Evolutionary conservation across 2,797 vertebrate species (phyloP), one percentile per base, ranked within the genome.

Genomic region (Salmo trutta): DNA sequence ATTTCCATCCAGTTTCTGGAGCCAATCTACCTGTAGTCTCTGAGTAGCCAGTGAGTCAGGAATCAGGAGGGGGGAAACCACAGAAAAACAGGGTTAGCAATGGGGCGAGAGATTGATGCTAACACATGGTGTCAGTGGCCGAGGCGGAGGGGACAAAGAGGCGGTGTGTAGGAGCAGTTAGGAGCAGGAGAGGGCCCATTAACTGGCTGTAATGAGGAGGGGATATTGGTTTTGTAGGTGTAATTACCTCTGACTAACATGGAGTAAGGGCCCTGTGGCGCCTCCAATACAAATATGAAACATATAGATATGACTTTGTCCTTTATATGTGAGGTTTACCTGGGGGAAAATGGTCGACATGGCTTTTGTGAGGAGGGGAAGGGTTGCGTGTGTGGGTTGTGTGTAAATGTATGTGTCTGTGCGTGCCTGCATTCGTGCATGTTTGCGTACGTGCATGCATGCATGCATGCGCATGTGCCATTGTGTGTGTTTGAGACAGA

Each of bases 191-290:
- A 77, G 82, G 87, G 78, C 86, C 89, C 90, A 91, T 92, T 92
- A 92, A 87, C 75, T 84, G 73, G 83, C 82, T 77, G 90, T 93
- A 93, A 93, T 91, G 86, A 89, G 59, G 89, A 90, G 91, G 88
- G 90, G 91, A 93, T 93, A 93, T 93, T 91, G 92, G 87, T 88
- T 87, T 87, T 85, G 86, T 90, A 90, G 89, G 89, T 90, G 90
- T 93, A 93, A 93, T 92, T 90, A 90, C 87, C 89, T 89, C 81
- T 14, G 89, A 86, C 90, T 86, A 92, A 92, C 91, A 90, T 82
- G 87, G 84, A 88, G 88, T 87, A 89, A 87, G 88, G 89, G 89
- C 88, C 79, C 80, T 52, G 83, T 86, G 90, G 88, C 91, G 89
- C 91, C 92, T 89, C 90, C 85, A 93, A 90, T 86, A 88, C 89